These are phyloP conservation scores for Clitarchus hookeri DNA, from an alignment of 2,888 invertebrate species.

Conservation along the genomic window DNA sequence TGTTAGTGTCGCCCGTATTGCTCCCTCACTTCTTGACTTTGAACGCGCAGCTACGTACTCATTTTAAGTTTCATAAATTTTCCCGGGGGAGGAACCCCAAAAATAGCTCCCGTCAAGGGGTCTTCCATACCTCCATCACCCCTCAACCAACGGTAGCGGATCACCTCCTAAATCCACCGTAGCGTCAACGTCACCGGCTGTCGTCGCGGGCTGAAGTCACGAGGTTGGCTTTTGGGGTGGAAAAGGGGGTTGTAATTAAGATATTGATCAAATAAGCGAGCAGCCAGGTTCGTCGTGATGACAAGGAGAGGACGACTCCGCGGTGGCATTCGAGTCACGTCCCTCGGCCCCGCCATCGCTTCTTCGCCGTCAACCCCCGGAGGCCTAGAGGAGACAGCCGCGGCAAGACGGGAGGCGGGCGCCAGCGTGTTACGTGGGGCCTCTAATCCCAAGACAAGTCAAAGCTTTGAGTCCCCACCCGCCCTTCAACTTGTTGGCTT, in stretches of 20 bases:
- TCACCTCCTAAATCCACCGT: no score
- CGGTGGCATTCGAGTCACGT: not conserved
- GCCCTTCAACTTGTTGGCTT: not conserved
- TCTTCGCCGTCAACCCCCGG: not conserved
- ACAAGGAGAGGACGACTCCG: not conserved
- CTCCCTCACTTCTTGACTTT: no score
- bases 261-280: not conserved
- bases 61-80: no score
- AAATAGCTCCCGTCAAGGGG: no score
- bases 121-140: no score
- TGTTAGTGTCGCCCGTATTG: no score
- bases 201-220: not conserved
- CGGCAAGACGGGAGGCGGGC: not conserved
- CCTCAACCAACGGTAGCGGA: no score
- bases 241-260: not conserved
- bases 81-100: no score
- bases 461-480: not conserved
- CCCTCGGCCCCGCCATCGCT: not conserved
- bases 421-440: not conserved
- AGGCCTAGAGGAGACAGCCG: not conserved
- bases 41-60: no score
- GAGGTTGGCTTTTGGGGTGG: not conserved
- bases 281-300: not conserved
- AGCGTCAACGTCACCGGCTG: no score
- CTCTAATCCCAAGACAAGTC: slow-evolving; percentile 8